Evolutionary conservation across 2,888 invertebrate species (phyloP).

Genomic region (Amiota mariae): DNA sequence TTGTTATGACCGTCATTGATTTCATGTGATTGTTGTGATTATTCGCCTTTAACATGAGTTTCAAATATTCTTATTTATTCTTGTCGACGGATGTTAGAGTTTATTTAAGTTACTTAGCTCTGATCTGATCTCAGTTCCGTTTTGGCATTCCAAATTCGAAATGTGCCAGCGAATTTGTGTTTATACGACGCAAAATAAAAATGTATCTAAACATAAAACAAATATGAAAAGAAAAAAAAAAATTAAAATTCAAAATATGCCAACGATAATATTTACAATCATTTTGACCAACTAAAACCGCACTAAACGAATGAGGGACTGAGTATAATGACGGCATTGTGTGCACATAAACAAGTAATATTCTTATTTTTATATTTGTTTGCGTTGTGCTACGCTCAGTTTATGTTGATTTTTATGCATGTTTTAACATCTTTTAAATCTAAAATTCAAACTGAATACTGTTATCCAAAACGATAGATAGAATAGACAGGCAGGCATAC

Average conservation of each 20-base stretch:
- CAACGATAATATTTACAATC: slow-evolving; percentile 4
- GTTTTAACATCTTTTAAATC: not conserved
- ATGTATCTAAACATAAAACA: not conserved
- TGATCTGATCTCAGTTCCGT: too few species aligned
- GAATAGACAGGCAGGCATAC: too few species aligned
- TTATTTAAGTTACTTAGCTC: too few species aligned
- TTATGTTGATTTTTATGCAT: slow-evolving; percentile 1
- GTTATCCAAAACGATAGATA: too few species aligned
- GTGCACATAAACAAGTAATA: slow-evolving; percentile 14
- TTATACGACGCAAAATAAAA: not conserved
- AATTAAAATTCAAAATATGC: slow-evolving; percentile 9
- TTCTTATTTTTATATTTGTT: slow-evolving; percentile 12
- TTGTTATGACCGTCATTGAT: slow-evolving; percentile 15
- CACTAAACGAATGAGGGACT: not conserved
- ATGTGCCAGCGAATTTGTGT: too few species aligned
- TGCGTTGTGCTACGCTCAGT: not conserved
- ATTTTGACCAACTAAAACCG: not conserved
- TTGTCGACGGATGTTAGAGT: too few species aligned
- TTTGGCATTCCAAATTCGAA: too few species aligned
- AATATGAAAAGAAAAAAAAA: not conserved
- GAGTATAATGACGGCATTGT: slow-evolving; percentile 2
- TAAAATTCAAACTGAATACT: not conserved
- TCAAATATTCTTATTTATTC: too few species aligned
- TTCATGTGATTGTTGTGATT: too few species aligned
- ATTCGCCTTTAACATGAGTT: too few species aligned